Evolutionary conservation across 2,888 invertebrate species (phyloP).

Genomic region (Meteorus cinctellus): DNA sequence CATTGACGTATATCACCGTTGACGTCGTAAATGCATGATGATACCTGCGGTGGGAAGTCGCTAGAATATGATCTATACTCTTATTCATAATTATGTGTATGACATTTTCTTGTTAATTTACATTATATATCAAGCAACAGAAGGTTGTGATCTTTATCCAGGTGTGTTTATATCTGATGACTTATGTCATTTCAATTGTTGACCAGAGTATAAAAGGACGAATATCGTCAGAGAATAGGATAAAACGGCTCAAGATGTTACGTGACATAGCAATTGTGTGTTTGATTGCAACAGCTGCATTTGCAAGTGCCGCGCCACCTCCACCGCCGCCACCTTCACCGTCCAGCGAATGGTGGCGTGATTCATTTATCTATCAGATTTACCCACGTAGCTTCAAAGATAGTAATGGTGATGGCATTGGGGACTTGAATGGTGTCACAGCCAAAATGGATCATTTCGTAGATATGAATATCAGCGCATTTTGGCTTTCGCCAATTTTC

Average conservation of each 20-base stretch:
- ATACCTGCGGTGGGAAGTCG: too few relatives aligned
- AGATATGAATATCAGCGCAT: slow-evolving; percentile 79
- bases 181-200: background rate
- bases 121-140: background rate
- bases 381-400: slow-evolving; percentile 91
- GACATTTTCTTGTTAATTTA: background rate
- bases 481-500: slow-evolving; percentile 85
- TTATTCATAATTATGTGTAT: background rate
- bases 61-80: too few relatives aligned
- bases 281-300: slow-evolving; percentile 1
- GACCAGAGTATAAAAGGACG: slow-evolving; percentile 30
- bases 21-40: too few relatives aligned
- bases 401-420: slow-evolving; percentile 75
- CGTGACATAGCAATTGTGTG: slow-evolving; percentile 19
- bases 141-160: background rate
- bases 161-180: background rate
- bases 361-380: slow-evolving; percentile 87
- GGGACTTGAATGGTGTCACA: slow-evolving; percentile 74
- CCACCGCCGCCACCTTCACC: background rate
- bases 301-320: background rate
- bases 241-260: slow-evolving; percentile 25
- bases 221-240: background rate
- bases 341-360: slow-evolving; percentile 87
- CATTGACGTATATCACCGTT: too few relatives aligned
- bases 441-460: slow-evolving; percentile 79